These are phyloP conservation scores for Chymomyza amoena DNA, from an alignment of 2,888 invertebrate species.

Conservation along the genomic window DNA sequence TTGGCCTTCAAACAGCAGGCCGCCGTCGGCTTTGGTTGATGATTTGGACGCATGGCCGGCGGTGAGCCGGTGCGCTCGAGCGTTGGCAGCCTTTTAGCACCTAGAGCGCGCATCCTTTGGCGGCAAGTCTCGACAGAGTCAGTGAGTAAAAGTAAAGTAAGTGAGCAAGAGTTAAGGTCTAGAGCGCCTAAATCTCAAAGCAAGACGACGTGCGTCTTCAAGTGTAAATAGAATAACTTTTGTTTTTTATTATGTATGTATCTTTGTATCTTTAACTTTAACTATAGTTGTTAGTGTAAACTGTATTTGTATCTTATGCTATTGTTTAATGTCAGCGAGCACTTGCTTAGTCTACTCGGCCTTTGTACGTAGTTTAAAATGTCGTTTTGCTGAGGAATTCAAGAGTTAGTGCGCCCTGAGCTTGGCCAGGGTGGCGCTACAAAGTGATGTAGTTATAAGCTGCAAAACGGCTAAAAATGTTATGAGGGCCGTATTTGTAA, in stretches of 20 bases:
- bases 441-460: constrained; percentile 78
- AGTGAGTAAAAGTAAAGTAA: neutral
- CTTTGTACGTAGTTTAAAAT: constrained; percentile 5
- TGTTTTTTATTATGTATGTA: neutral
- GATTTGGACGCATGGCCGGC: constrained; percentile 14
- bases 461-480: constrained; percentile 34
- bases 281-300: neutral
- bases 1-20: constrained; percentile 13
- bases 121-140: neutral
- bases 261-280: neutral
- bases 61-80: constrained; percentile 7
- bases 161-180: neutral
- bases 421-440: constrained; percentile 53
- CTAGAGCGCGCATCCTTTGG: constrained; percentile 57
- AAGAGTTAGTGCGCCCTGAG: constrained; percentile 35
- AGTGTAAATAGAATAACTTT: constrained; percentile 15
- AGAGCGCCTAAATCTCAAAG: neutral
- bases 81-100: constrained; percentile 58
- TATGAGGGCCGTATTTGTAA: constrained; percentile 33
- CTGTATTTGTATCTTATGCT: neutral
- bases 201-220: neutral
- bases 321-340: constrained; percentile 4
- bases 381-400: constrained; percentile 56
- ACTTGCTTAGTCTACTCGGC: neutral
- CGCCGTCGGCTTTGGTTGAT: neutral